phyloP scores from a whole-genome alignment of 2,888 invertebrate species.

The Cheilosia soror region DNA sequence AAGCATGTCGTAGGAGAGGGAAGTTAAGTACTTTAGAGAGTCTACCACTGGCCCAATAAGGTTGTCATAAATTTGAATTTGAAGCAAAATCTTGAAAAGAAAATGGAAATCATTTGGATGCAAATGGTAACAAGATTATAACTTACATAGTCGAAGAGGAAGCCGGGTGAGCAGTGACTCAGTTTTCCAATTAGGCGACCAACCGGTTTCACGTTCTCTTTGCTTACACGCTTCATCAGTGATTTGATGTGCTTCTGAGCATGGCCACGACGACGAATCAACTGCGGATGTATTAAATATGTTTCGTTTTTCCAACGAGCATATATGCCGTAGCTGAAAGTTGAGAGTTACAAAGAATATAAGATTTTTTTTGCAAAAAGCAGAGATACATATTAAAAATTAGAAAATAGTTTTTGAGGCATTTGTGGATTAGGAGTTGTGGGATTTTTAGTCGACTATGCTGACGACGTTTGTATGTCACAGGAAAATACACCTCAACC shows the following conservation, averaged over 20 bases:
- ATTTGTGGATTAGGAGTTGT: too few relatives aligned
- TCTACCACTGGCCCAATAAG: constrained; percentile 98
- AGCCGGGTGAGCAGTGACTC: constrained; percentile 97
- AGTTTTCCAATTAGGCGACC: constrained; percentile 98
- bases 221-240: constrained; percentile 98
- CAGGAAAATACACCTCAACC: too few relatives aligned
- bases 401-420: too few relatives aligned
- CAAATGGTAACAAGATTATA: not conserved
- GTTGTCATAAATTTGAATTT: constrained; percentile 97
- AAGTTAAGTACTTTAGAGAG: constrained; percentile 97
- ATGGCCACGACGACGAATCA: constrained; percentile 93
- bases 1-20: constrained; percentile 97
- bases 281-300: constrained; percentile 90
- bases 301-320: constrained; percentile 98
- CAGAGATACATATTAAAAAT: not conserved
- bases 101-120: constrained; percentile 16
- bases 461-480: too few relatives aligned
- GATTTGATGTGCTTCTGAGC: constrained; percentile 96
- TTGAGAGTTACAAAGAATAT: not conserved
- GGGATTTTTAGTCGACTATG: too few relatives aligned
- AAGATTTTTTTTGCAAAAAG: not conserved
- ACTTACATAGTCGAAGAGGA: constrained; percentile 96
- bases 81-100: constrained; percentile 86
- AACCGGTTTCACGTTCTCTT: constrained; percentile 98
- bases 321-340: constrained; percentile 92